Percentiles rank a stretch among this genome's conserved stretches.
These are phyloP conservation scores for Drosophila dives DNA, from an alignment of 2,888 invertebrate genomes.

Conservation along the genomic window DNA sequence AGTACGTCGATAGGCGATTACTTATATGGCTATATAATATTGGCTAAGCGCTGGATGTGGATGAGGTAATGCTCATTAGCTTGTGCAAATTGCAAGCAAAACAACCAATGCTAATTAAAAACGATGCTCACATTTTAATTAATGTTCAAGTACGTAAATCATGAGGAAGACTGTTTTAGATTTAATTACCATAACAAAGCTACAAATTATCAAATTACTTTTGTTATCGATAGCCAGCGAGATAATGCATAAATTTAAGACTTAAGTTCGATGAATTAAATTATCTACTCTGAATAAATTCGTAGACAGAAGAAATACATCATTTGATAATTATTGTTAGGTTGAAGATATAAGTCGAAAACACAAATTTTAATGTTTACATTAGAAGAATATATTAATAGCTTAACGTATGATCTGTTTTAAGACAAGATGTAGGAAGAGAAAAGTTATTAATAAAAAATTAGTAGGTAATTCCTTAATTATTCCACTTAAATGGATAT, in stretches of 20 bases:
- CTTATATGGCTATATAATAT: slow-evolving; percentile 43
- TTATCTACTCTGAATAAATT: background rate
- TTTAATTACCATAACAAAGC: background rate
- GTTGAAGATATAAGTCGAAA: background rate
- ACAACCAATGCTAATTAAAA: slow-evolving; percentile 40
- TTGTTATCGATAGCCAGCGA: background rate
- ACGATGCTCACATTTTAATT: slow-evolving; percentile 17
- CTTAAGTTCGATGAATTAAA: background rate
- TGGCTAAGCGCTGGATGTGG: slow-evolving; percentile 41
- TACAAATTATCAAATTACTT: background rate
- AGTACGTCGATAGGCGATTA: slow-evolving; percentile 30
- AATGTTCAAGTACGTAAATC: slow-evolving; percentile 6
- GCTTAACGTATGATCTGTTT: background rate
- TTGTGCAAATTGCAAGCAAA: slow-evolving; percentile 33
- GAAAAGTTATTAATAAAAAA: background rate
- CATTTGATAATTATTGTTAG: background rate
- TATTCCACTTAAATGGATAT: background rate
- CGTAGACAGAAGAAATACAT: background rate
- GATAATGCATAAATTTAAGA: background rate
- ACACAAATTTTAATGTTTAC: background rate
- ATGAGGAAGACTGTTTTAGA: slow-evolving; percentile 17
- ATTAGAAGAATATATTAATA: background rate
- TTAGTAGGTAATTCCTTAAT: background rate
- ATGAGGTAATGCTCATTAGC: slow-evolving; percentile 69
- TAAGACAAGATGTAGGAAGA: background rate